A percentile compares a stretch with the other conserved stretches of the same genome.
Conservation (phyloP, 2,888 invertebrate genomes). For the Mylabris sibirica region DNA sequence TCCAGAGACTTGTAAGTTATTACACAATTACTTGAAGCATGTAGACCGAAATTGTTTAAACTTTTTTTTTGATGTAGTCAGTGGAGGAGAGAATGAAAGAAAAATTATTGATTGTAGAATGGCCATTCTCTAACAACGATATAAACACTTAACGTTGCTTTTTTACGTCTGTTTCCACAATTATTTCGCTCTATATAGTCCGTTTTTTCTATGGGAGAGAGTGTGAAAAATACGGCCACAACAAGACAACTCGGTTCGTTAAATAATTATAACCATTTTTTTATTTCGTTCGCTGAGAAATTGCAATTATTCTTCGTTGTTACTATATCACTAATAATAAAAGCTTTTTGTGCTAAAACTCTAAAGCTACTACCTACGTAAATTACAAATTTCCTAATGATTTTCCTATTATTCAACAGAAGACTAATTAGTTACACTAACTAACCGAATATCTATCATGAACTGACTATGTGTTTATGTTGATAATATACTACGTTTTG, state of each 20-base stretch:
- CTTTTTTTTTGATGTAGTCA: neutral
- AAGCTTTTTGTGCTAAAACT: no score
- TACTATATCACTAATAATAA: neutral
- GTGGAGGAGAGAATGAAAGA: neutral
- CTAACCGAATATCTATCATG: neutral
- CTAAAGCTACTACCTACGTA: no score
- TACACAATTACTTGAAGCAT: no score
- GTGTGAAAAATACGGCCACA: neutral
- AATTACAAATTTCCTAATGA: neutral
- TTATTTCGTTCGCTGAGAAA: neutral
- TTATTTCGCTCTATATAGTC: neutral
- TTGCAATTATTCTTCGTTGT: neutral
- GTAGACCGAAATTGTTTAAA: neutral
- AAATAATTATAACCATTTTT: neutral
- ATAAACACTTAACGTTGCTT: neutral
- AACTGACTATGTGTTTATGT: neutral
- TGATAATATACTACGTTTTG: neutral
- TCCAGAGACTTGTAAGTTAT: neutral
- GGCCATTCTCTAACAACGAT: neutral
- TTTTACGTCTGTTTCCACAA: neutral
- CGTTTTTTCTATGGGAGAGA: neutral
- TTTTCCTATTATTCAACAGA: neutral
- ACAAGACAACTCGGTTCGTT: neutral
- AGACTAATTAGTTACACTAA: constrained; percentile 3
- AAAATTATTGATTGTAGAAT: neutral